Evolutionary conservation across 2,797 vertebrate genomes (phyloP).

Genomic region (Hippopotamyrus pictus): DNA sequence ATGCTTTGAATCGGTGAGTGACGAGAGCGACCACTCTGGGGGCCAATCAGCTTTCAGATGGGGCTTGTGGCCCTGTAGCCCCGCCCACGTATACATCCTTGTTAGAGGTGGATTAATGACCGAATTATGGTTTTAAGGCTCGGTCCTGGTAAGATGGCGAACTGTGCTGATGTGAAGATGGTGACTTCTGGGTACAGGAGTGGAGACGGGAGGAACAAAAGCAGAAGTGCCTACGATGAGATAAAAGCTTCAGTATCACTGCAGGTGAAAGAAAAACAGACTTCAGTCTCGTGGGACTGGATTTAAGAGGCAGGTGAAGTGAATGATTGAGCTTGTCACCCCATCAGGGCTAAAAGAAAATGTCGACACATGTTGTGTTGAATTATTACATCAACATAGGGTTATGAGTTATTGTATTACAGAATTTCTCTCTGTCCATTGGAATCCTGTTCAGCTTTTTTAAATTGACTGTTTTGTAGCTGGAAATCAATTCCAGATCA

Average conservation of each 20-base stretch:
- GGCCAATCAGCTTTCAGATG: background rate
- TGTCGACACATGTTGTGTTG: background rate
- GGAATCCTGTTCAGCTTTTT: background rate
- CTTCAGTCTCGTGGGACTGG: background rate
- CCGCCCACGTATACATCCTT: background rate
- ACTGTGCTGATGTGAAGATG: background rate
- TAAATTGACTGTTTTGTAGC: background rate
- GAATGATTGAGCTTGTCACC: background rate
- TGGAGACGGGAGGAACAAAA: background rate
- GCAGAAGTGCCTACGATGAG: background rate
- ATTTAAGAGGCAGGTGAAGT: background rate
- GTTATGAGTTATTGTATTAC: background rate
- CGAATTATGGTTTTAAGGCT: background rate
- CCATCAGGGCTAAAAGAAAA: background rate
- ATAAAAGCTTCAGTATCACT: background rate
- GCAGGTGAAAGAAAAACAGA: background rate
- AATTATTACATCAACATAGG: background rate
- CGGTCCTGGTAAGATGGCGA: background rate
- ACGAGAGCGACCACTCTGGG: background rate
- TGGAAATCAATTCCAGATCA: background rate
- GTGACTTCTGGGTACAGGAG: background rate
- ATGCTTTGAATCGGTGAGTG: background rate
- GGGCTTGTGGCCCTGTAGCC: background rate
- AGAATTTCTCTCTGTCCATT: background rate
- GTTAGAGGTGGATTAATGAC: background rate